Conservation (phyloP, 2,888 invertebrate species). For the Eilema caniola region DNA sequence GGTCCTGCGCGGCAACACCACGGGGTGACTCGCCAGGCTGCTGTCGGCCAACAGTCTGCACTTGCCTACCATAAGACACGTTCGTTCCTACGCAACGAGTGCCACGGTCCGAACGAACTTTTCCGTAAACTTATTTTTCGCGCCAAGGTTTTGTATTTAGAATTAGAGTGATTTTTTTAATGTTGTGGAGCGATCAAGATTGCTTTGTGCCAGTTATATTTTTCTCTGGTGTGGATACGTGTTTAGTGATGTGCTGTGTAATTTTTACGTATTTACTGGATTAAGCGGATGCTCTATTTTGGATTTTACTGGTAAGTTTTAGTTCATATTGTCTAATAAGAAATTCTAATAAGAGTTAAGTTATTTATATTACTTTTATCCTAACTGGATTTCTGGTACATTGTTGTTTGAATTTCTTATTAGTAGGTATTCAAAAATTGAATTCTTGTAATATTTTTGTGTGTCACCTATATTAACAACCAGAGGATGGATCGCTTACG, state of each 20-base stretch:
- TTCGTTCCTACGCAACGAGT: constrained; percentile 54
- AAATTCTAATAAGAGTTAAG: constrained; percentile 3
- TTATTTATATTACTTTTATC: not conserved
- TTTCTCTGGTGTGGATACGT: constrained; percentile 62
- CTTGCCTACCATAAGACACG: constrained; percentile 58
- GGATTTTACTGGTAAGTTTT: constrained; percentile 48
- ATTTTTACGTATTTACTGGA: constrained; percentile 62
- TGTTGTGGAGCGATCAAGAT: constrained; percentile 55
- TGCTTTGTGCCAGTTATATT: constrained; percentile 62
- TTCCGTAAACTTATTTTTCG: constrained; percentile 76
- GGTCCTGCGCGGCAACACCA: constrained; percentile 72
- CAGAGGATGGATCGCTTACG: not conserved
- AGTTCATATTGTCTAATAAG: constrained; percentile 4
- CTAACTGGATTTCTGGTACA: not conserved
- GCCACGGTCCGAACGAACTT: constrained; percentile 69
- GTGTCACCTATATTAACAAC: not conserved
- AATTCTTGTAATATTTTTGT: not conserved
- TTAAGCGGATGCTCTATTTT: constrained; percentile 32
- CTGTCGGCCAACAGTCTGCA: constrained; percentile 67
- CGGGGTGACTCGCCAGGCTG: constrained; percentile 65
- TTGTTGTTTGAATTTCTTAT: not conserved
- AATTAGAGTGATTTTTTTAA: constrained; percentile 35
- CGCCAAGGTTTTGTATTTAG: constrained; percentile 66
- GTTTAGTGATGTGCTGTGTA: constrained; percentile 62
- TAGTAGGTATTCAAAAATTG: too few relatives aligned